phyloP scores from a whole-genome alignment of 2,888 invertebrate species.

The Pilophorus perplexus region DNA sequence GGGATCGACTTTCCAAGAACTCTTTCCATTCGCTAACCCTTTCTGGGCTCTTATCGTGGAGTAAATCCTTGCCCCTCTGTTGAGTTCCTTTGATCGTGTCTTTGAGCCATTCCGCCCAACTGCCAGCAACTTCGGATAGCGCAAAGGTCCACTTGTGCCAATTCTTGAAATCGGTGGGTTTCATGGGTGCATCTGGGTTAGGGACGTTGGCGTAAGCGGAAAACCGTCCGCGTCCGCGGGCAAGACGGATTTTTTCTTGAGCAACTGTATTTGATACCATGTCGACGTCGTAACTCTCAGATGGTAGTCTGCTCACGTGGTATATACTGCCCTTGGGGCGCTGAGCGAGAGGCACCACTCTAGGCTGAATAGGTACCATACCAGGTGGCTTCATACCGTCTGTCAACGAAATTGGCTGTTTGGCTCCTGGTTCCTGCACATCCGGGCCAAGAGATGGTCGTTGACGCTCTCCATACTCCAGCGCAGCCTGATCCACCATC shows the following conservation, averaged over 20 bases:
- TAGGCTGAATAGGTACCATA: too few relatives aligned
- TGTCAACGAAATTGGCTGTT: too few relatives aligned
- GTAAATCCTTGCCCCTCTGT: not conserved
- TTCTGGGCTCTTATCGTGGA: slow-evolving; percentile 1
- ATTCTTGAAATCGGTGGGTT: not conserved
- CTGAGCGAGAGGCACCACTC: not conserved
- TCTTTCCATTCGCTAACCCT: slow-evolving; percentile 3
- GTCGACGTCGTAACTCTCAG: slow-evolving; percentile 18
- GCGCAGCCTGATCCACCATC: slow-evolving; percentile 8
- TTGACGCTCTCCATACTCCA: slow-evolving; percentile 4
- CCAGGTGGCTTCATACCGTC: too few relatives aligned
- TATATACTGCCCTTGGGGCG: slow-evolving; percentile 20
- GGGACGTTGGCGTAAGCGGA: not conserved
- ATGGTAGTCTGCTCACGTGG: not conserved
- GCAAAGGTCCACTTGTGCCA: slow-evolving; percentile 28
- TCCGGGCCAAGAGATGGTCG: not conserved
- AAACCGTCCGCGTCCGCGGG: not conserved
- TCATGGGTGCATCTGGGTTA: not conserved
- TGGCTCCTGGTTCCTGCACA: not conserved
- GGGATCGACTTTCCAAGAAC: slow-evolving; percentile 14
- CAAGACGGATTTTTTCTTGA: not conserved
- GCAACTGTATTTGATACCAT: slow-evolving; percentile 12
- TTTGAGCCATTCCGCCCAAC: slow-evolving; percentile 30
- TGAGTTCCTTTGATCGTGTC: slow-evolving; percentile 9
- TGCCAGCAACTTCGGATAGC: slow-evolving; percentile 14